Percentiles rank a stretch among this genome's conserved stretches.
These are phyloP conservation scores for Phylloscopus whistleri DNA, from an alignment of 2,113 vertebrate genomes.

Conservation along the genomic window DNA sequence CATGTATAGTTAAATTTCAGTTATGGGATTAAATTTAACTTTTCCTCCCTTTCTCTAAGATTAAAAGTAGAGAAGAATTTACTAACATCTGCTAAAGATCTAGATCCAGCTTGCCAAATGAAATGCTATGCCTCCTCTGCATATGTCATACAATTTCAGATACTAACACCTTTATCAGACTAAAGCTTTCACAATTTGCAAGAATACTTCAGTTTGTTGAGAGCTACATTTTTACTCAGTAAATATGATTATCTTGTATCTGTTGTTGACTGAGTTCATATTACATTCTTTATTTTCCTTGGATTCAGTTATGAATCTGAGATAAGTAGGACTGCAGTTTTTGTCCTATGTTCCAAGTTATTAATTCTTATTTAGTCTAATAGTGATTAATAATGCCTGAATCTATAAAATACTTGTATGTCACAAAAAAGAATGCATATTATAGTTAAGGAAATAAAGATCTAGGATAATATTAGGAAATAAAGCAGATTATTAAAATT, in stretches of 20 bases:
- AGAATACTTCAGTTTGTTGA: not conserved
- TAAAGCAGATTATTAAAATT: not conserved
- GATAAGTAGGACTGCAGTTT: not conserved
- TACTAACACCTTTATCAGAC: not conserved
- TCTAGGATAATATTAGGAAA: not conserved
- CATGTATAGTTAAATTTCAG: not conserved
- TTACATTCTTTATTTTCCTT: not conserved
- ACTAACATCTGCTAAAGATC: not conserved
- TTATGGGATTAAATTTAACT: not conserved
- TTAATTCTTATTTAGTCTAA: not conserved
- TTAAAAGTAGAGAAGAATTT: not conserved
- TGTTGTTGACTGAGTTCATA: not conserved
- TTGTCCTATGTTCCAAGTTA: not conserved
- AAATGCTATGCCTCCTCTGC: not conserved
- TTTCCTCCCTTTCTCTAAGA: not conserved
- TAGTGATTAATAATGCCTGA: not conserved
- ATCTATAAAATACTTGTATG: not conserved
- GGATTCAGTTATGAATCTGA: not conserved
- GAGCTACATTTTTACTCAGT: not conserved
- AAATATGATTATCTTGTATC: not conserved
- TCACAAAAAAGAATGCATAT: not conserved
- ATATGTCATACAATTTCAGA: not conserved
- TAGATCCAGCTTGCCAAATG: not conserved
- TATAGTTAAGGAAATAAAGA: not conserved
- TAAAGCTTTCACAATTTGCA: not conserved